Percentiles rank a stretch among this genome's conserved stretches.
Conservation (phyloP, 1,140 invertebrate species). For the Leptinotarsa defecta region DNA sequence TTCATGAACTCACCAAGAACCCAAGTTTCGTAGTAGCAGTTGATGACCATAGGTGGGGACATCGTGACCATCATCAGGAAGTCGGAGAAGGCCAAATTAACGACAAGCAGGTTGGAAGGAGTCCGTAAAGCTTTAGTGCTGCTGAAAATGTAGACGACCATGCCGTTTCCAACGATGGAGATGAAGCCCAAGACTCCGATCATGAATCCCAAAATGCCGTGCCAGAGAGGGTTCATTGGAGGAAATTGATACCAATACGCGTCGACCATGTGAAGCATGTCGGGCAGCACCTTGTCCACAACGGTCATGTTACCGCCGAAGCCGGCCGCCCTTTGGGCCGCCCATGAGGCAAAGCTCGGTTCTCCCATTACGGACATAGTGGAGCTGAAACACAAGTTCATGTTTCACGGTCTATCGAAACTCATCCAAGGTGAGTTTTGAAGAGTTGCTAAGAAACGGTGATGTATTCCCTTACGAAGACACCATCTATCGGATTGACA, state of each 20-base stretch:
- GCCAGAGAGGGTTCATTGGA: conserved; percentile 79
- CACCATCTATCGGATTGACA: too few relatives aligned
- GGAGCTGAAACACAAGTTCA: background rate
- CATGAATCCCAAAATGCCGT: conserved; percentile 75
- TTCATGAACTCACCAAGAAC: conserved; percentile 65
- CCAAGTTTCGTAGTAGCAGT: conserved; percentile 87
- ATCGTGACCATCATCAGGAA: conserved; percentile 86
- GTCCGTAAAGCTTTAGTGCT: conserved; percentile 77
- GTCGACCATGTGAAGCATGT: conserved; percentile 76
- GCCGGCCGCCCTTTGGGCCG: conserved; percentile 37
- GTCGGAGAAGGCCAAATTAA: conserved; percentile 87
- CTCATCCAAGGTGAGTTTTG: too few relatives aligned
- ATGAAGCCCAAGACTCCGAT: conserved; percentile 74
- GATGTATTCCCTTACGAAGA: too few relatives aligned
- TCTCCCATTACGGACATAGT: conserved; percentile 55
- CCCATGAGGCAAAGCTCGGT: conserved; percentile 54
- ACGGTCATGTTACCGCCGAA: conserved; percentile 66
- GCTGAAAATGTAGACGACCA: conserved; percentile 85
- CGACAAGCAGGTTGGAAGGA: conserved; percentile 81
- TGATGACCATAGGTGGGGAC: conserved; percentile 83
- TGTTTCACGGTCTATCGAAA: too few relatives aligned
- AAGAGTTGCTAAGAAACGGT: too few relatives aligned
- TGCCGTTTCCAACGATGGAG: conserved; percentile 76
- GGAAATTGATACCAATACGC: conserved; percentile 76
- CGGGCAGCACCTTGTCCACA: conserved; percentile 72